Evolutionary conservation across 2,113 vertebrate species (phyloP).

Genomic region (Calyptomena viridis): DNA sequence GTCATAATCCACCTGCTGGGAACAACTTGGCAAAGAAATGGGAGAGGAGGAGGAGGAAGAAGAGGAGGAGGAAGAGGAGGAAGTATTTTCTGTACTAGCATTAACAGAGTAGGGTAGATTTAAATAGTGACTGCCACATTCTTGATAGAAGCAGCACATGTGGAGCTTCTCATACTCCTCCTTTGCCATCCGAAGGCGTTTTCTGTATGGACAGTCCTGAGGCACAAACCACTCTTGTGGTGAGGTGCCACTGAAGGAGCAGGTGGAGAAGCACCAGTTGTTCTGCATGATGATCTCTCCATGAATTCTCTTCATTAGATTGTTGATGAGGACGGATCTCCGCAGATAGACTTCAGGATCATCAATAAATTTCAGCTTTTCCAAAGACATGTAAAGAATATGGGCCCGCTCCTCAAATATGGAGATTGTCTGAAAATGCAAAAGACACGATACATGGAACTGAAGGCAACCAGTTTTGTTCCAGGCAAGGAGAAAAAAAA

Average conservation of each 20-base stretch:
- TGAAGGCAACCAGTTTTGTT: background rate
- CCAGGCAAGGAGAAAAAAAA: background rate
- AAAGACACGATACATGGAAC: background rate
- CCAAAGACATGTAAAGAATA: slow-evolving; percentile 93
- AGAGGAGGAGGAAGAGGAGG: slow-evolving; percentile 56
- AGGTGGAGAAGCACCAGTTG: slow-evolving; percentile 90
- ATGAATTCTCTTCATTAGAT: slow-evolving; percentile 90
- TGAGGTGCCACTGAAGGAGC: slow-evolving; percentile 70
- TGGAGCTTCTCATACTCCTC: slow-evolving; percentile 84
- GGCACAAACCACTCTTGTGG: slow-evolving; percentile 82
- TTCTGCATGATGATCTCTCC: slow-evolving; percentile 93
- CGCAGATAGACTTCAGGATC: slow-evolving; percentile 94
- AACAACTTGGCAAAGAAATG: slow-evolving; percentile 77
- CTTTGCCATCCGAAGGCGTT: slow-evolving; percentile 87
- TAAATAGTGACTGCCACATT: slow-evolving; percentile 86
- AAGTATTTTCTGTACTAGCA: slow-evolving; percentile 71
- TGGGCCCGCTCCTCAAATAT: slow-evolving; percentile 91
- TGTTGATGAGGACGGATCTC: slow-evolving; percentile 95
- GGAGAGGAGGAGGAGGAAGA: slow-evolving; percentile 60
- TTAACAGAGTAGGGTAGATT: slow-evolving; percentile 86
- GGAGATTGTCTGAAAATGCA: slow-evolving; percentile 82
- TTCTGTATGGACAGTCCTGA: slow-evolving; percentile 85
- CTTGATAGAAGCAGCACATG: slow-evolving; percentile 90
- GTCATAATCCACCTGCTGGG: slow-evolving; percentile 76
- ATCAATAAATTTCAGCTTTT: slow-evolving; percentile 95